Conservation (phyloP, 2,888 invertebrate species). For the Cremastinae sp. region DNA sequence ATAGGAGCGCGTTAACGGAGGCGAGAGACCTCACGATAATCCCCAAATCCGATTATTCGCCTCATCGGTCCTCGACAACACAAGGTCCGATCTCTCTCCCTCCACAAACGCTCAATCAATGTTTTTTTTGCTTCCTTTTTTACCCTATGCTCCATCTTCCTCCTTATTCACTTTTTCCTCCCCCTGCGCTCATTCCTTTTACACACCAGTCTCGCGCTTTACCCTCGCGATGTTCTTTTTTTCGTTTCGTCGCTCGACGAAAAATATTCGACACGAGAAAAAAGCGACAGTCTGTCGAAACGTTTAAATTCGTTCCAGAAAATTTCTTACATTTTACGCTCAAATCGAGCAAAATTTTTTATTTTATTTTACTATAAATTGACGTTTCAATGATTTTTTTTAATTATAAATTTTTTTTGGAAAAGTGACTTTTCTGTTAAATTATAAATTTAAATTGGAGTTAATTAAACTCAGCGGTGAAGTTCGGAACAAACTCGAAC, state of each 20-base stretch:
- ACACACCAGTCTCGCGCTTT: constrained; percentile 27
- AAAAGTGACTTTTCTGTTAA: too few relatives aligned
- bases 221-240: constrained; percentile 55
- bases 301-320: neutral
- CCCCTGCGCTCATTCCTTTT: constrained; percentile 41
- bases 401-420: too few relatives aligned
- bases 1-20: constrained; percentile 45
- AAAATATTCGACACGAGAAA: neutral
- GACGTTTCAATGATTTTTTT: too few relatives aligned
- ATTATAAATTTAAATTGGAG: too few relatives aligned
- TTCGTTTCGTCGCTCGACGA: constrained; percentile 7
- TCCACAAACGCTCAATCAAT: constrained; percentile 63
- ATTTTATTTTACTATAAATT: neutral
- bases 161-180: constrained; percentile 17
- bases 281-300: constrained; percentile 32
- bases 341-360: constrained; percentile 9
- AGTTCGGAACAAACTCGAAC: too few relatives aligned
- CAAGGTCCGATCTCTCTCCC: constrained; percentile 56
- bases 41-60: constrained; percentile 79
- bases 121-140: constrained; percentile 50
- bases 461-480: too few relatives aligned
- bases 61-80: constrained; percentile 72
- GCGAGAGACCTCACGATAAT: constrained; percentile 72
- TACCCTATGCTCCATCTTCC: constrained; percentile 28
- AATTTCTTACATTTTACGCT: neutral